Base-by-base conservation (phyloP, 1,140 invertebrate genomes). In the Zaprionus ornatus region DNA sequence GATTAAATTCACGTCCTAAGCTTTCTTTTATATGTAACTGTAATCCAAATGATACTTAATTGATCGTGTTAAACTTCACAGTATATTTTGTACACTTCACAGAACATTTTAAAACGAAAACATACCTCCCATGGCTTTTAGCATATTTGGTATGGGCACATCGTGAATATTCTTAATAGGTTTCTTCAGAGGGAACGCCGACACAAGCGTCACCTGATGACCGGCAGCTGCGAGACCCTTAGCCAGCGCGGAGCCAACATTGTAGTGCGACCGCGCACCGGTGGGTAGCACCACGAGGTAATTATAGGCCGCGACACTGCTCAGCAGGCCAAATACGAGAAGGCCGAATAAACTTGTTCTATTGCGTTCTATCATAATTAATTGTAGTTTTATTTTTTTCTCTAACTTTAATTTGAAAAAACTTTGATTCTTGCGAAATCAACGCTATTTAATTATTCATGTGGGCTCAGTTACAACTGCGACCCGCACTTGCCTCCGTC, bases 181-280 rank as follows among this genome's bases (percentile, higher is more conserved):
- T 40, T 88, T 91, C 57, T 93, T 93, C 4, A 93, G 82, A 0
- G 93, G 91, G 74, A 94, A 95, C 3, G 93, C 79, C 59, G 93
- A 94, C 0, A 95, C 80, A 0, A 95, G 83, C 1, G 94, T 94
- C 3, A 95, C 93, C 32, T 94, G 90, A 71, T 95, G 95, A 6
- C 95, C 95, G 32, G 91, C 92, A 13, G 64, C 77, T 0, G 94
- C 95, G 21, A 95, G 63, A 12, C 92, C 94, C 68, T 94, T 94
- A 79, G 94, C 93, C 55, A 95, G 62, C 0, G 92, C 86, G 4
- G 94, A 93, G 25, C 94, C 94, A 60, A 95, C 92, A 55, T 94
- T 92, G 59, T 93, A 94, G 76, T 95, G 95, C 54, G 95, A 95
- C 74, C 93, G 93, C 0, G 91, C 93, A 0, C 90, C 85, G 4